These are phyloP conservation scores for Dascillus cervinus DNA, from an alignment of 2,888 invertebrate genomes.

Conservation along the genomic window DNA sequence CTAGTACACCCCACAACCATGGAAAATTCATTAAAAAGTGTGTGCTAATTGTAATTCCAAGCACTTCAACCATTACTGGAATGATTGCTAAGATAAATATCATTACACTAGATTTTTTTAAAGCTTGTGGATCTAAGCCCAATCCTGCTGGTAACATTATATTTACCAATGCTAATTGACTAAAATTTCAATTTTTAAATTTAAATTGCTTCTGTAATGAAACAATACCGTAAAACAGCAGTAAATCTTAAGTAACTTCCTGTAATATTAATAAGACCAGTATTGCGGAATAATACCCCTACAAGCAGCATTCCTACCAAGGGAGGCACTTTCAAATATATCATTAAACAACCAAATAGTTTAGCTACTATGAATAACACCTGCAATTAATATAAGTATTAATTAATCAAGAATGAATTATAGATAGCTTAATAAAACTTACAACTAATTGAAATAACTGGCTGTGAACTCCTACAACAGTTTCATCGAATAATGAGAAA, in stretches of 20 bases:
- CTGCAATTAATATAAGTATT: too few species aligned
- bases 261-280: conserved; percentile 42
- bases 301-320: conserved; percentile 57
- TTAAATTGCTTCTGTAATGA: conserved; percentile 2
- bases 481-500: conserved; percentile 34
- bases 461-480: conserved; percentile 22
- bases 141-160: conserved; percentile 59
- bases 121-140: conserved; percentile 52
- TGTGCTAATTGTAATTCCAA: conserved; percentile 44
- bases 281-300: conserved; percentile 48
- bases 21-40: conserved; percentile 51
- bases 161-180: conserved; percentile 55
- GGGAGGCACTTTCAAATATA: conserved; percentile 41
- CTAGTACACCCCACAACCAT: conserved; percentile 52
- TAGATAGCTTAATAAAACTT: too few species aligned
- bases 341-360: conserved; percentile 21
- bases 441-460: conserved; percentile 25
- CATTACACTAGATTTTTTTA: conserved; percentile 48
- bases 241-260: conserved; percentile 43
- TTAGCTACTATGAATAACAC: conserved; percentile 27
- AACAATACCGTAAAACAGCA: conserved; percentile 42
- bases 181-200: conserved; percentile 26
- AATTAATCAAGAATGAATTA: too few species aligned
- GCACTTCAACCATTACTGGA: conserved; percentile 53
- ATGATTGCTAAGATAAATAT: conserved; percentile 50